Conservation (phyloP, 2,797 vertebrate species). For the Ptychobarbus kaznakovi region DNA sequence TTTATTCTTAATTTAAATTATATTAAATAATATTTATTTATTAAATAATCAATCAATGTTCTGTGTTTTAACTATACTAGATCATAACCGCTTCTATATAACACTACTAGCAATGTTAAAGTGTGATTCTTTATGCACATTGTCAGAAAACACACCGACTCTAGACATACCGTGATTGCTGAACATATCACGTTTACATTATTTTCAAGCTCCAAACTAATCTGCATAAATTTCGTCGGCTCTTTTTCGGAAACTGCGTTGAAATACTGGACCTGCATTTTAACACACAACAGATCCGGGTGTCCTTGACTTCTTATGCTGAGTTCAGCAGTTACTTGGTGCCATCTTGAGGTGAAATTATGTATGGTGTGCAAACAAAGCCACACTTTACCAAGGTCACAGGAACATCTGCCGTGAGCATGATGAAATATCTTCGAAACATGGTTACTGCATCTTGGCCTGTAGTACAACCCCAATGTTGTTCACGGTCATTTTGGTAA, state of each 20-base stretch:
- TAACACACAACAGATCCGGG: not conserved
- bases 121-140: not conserved
- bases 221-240: not conserved
- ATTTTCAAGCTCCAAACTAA: not conserved
- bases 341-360: constrained; percentile 38
- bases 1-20: not conserved
- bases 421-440: constrained; percentile 52
- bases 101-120: not conserved
- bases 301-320: constrained; percentile 44
- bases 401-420: constrained; percentile 43
- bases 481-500: constrained; percentile 3
- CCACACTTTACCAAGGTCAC: constrained; percentile 44
- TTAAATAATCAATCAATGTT: not conserved
- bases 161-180: not conserved
- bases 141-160: not conserved
- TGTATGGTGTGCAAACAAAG: constrained; percentile 39
- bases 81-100: not conserved
- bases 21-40: not conserved
- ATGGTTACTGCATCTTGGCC: not conserved
- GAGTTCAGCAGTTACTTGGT: constrained; percentile 41
- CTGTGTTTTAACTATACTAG: not conserved
- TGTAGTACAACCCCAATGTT: not conserved
- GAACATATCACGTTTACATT: not conserved
- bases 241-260: not conserved
- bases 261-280: constrained; percentile 3